Base-by-base conservation (phyloP, 1,140 invertebrate species). In the Nixonia krombeini region DNA sequence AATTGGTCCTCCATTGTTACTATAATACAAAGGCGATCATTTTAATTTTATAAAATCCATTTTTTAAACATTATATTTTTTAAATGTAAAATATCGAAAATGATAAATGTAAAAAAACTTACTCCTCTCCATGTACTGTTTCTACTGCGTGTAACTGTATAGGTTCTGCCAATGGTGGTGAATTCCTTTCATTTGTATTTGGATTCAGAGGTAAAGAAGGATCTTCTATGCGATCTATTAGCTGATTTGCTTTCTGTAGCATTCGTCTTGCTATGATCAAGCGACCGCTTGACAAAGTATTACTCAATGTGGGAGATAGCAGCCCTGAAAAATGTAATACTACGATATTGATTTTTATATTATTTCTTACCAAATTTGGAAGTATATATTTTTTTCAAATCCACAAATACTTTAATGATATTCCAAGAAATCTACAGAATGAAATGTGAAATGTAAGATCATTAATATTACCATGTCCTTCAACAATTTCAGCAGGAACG, bases 401-500 rank as follows among this genome's bases (percentile, higher is more conserved):
- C n/a, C n/a, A n/a, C n/a, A n/a, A n/a, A n/a, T n/a, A n/a, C n/a
- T n/a, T n/a, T n/a, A n/a, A n/a, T n/a, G n/a, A n/a, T n/a, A n/a
- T n/a, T n/a, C n/a, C n/a, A n/a, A n/a, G n/a, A n/a, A n/a, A n/a
- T n/a, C n/a, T n/a, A n/a, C n/a, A n/a, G n/a, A n/a, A n/a, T n/a
- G n/a, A n/a, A n/a, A n/a, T n/a, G n/a, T n/a, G n/a, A n/a, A n/a
- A n/a, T n/a, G n/a, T n/a, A n/a, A n/a, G n/a, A n/a, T n/a, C n/a
- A n/a, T n/a, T n/a, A 26, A 17, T 23, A 23, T 61, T 57, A 79
- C 85, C 84, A 70, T 86, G 84, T 5, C 86, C 83, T 67, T 89
- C 89, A 40, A 90, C 80, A 9, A 89, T 73, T 42, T 88, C 87
- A 1, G 87, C 76, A 9, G 88, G 87, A 29, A 88, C 83, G 26